These are phyloP conservation scores for Zaprionus taronus DNA, from an alignment of 1,140 invertebrate genomes.

Conservation along the genomic window DNA sequence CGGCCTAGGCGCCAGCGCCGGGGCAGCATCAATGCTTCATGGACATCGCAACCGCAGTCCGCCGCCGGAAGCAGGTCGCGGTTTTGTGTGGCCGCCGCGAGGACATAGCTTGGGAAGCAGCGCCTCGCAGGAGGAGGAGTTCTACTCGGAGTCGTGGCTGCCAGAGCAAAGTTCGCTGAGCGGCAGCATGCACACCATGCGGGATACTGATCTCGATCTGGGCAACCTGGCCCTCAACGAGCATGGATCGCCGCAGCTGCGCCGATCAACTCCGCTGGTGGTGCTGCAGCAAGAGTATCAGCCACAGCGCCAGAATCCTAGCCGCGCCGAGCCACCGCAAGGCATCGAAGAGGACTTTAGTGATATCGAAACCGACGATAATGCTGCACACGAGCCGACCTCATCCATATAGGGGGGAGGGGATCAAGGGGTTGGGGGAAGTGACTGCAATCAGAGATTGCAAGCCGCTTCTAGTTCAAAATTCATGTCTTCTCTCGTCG, in stretches of 20 bases:
- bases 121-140: slow-evolving; percentile 25
- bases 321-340: background rate
- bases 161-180: slow-evolving; percentile 18
- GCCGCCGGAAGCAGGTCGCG: background rate
- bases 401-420: background rate
- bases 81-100: background rate
- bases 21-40: too few relatives aligned
- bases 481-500: slow-evolving; percentile 1
- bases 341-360: slow-evolving; percentile 18
- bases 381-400: background rate
- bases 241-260: slow-evolving; percentile 4
- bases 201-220: slow-evolving; percentile 21
- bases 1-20: too few relatives aligned
- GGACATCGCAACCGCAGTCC: slow-evolving; percentile 8
- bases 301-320: background rate
- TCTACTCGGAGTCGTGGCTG: slow-evolving; percentile 14
- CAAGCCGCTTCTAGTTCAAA: slow-evolving; percentile 8
- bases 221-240: background rate
- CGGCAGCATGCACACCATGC: slow-evolving; percentile 37
- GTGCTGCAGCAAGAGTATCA: background rate
- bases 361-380: slow-evolving; percentile 20
- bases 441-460: background rate
- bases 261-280: background rate
- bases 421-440: too few relatives aligned
- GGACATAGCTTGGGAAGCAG: slow-evolving; percentile 13